Base-by-base conservation (phyloP, 2,797 vertebrate species). In the Argya squamiceps region DNA sequence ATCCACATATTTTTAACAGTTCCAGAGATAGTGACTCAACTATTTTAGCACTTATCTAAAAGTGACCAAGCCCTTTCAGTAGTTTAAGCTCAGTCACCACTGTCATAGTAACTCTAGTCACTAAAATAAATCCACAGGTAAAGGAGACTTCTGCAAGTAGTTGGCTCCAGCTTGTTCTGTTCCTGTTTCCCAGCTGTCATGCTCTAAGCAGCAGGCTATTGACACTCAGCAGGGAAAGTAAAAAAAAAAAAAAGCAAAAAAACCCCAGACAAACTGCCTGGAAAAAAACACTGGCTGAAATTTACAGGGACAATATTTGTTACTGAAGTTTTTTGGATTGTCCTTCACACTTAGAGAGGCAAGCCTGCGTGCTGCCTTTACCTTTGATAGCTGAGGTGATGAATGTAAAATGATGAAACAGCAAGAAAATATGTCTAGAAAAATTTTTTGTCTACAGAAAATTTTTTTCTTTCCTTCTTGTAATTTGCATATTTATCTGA, bases 291-390 rank as follows among this genome's bases (percentile, higher is more conserved):
- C 37, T 13, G 15, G 9, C 49, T 86, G 52, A 46, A 89, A 94
- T 92, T 96, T 91, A 47, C 71, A 55, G 30, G 52, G 82, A 77
- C 18, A 39, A 55, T 65, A 52, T 93, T 80, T 95, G 85, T 92
- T 91, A 92, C 29, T 16, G n/a, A 92, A 80, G 30, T 89, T 91
- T 39, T 27, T 20, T 41, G 32, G 15, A 32, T 37, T 71, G 52
- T 82, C 88, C 91, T 97, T 95, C 88, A 95, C 37, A 78, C 60
- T 84, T 67, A 77, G 34, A 70, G 44, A 64, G 20, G 13, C 23
- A 37, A 89, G 30, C 5, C 36, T 69, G 29, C 0, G 0, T 58
- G 50, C 18, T 58, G 47, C 20, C 22, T 79, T 73, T 63, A 12
- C 29, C 17, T 86, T 47, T 7, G 2, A 43, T 12, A 6, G 4